Evolutionary conservation across 2,888 invertebrate species (phyloP), one percentile per base, ranked within the genome.

Genomic region (Zelleria hepariella): DNA sequence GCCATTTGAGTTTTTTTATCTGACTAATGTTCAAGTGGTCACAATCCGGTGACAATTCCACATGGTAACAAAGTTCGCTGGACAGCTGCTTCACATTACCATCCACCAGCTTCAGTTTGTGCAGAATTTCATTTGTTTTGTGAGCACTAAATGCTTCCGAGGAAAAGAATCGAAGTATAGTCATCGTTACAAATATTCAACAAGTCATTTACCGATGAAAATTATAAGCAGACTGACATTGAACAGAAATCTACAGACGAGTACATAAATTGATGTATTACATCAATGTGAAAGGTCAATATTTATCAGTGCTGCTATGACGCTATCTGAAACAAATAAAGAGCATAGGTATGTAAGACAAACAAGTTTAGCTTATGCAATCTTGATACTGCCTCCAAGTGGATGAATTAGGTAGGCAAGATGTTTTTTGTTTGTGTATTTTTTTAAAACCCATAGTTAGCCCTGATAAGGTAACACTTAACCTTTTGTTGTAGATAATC

Each of bases 31-130:
- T 89, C 49, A 95, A 80, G 64, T 79, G 77, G 61, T 87, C 78
- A 66, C 82, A 80, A 47, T 82, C 81, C 61, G 88, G 84, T 21
- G 70, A 75, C 24, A 91, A 79, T 77, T 95, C 94, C 61, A 96
- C 90, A 77, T 96, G 94, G 80, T 93, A 96, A 82, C 96, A 96
- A 64, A 93, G 86, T 83, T 97, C 97, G 5, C 93, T 93, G 60
- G 92, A 89, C 20, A 95, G 66, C 42, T 82, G 72, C 49, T 67
- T 74, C n/a, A 94, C 80, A 62, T 86, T 78, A 21, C 69, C 57
- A 70, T 89, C 85, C 59, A 90, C 78, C 26, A 67, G 60, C 71
- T 90, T 89, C 62, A 93, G 75, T 68, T 91, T 91, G 42, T 78
- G 76, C 48, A 93, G 74, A 62, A 92, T 86, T 71, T 91, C 91